Conservation (phyloP, 1,140 invertebrate species). For the Ericerus pela region DNA sequence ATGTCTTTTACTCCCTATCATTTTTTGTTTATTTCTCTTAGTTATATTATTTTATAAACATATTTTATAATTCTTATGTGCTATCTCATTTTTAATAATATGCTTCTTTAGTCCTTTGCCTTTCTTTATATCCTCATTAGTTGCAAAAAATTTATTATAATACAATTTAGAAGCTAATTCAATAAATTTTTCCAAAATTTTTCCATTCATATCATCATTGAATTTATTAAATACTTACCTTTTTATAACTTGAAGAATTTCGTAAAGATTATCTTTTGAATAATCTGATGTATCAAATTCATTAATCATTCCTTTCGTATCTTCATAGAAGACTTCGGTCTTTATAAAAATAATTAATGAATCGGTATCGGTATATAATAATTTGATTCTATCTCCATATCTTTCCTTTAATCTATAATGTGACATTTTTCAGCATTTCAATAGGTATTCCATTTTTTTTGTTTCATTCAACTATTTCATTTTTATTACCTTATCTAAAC, state of each 20-base stretch:
- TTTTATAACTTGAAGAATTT: conserved; percentile 23
- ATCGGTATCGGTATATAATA: conserved; percentile 31
- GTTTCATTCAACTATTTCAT: background rate
- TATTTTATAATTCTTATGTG: conserved; percentile 16
- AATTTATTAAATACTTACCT: conserved; percentile 36
- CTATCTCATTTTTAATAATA: conserved; percentile 18
- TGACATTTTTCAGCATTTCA: too few relatives aligned
- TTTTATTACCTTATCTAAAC: background rate
- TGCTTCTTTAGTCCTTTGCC: conserved; percentile 23
- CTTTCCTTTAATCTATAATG: too few relatives aligned
- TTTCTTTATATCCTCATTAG: conserved; percentile 22
- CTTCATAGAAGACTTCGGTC: too few relatives aligned
- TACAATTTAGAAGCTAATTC: conserved; percentile 34
- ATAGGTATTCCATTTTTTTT: background rate
- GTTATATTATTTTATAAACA: conserved; percentile 13
- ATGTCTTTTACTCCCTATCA: conserved; percentile 17
- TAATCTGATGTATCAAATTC: conserved; percentile 23
- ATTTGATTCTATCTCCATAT: conserved; percentile 14
- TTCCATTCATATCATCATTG: conserved; percentile 34
- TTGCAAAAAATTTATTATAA: conserved; percentile 9
- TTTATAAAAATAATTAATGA: conserved; percentile 29
- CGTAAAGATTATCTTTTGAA: conserved; percentile 16
- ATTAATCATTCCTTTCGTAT: too few relatives aligned
- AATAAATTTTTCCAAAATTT: conserved; percentile 30
- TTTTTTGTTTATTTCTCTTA: conserved; percentile 7